phyloP scores from a whole-genome alignment of 37 sponge, comb jelly and placozoan species.

The Agelas oroides region DNA sequence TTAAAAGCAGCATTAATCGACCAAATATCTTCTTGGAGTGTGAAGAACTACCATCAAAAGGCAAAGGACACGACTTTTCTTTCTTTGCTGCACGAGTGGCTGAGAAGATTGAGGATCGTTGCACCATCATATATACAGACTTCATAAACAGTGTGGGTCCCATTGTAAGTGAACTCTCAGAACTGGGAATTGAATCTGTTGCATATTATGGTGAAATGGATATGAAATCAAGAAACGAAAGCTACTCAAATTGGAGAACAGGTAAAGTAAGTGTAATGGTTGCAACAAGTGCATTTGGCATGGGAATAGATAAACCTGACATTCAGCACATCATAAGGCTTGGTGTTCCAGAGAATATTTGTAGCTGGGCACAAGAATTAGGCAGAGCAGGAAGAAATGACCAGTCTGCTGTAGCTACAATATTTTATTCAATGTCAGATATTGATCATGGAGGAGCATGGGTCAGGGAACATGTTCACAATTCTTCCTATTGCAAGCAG shows the following conservation, averaged over 20 bases:
- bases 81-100: neutral
- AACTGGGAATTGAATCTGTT: slow-evolving; percentile 14
- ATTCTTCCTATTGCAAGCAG: neutral
- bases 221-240: slow-evolving; percentile 22
- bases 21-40: too few relatives aligned
- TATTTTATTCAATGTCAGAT: neutral
- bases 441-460: slow-evolving; percentile 14
- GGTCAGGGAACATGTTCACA: neutral
- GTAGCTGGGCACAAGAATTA: neutral
- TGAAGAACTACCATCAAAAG: neutral
- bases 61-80: neutral
- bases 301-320: slow-evolving; percentile 40
- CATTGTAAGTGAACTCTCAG: slow-evolving; percentile 6
- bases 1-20: slow-evolving; percentile 10
- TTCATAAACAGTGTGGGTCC: slow-evolving; percentile 36
- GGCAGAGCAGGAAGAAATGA: slow-evolving; percentile 13
- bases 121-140: slow-evolving; percentile 29
- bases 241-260: slow-evolving; percentile 27
- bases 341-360: neutral
- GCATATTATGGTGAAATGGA: slow-evolving; percentile 47
- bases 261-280: slow-evolving; percentile 41
- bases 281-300: slow-evolving; percentile 47
- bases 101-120: neutral
- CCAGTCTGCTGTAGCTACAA: neutral
- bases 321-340: neutral